phyloP scores from a whole-genome alignment of 2,113 vertebrate genomes.

The Syngnathoides biaculeatus region DNA sequence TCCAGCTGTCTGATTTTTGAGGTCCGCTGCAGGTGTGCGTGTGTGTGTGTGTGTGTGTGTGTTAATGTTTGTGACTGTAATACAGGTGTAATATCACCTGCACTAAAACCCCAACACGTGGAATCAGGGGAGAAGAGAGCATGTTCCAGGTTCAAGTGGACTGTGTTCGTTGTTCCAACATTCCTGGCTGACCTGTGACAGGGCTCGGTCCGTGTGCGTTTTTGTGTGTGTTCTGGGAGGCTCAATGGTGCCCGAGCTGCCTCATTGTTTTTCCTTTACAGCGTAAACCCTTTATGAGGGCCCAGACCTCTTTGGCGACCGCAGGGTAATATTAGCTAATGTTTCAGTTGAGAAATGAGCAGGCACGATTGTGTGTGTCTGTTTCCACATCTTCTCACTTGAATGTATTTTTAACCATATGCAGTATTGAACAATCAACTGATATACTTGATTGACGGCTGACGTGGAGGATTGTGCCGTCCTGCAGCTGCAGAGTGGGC shows the following conservation, averaged over 20 bases:
- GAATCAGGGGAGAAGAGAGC: conserved; percentile 73
- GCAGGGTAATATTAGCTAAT: conserved; percentile 76
- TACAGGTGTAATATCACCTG: conserved; percentile 68
- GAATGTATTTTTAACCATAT: no score
- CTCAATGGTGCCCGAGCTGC: conserved; percentile 72
- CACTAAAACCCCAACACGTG: conserved; percentile 76
- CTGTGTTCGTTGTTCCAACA: conserved; percentile 74
- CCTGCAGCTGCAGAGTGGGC: no score
- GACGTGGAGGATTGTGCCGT: no score
- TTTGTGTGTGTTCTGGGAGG: conserved; percentile 49
- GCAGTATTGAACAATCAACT: no score
- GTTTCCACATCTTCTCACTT: neutral
- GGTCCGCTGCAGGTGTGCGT: conserved; percentile 11
- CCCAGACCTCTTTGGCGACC: conserved; percentile 64
- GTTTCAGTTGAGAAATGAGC: conserved; percentile 51
- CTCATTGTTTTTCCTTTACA: conserved; percentile 70
- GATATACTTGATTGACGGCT: no score
- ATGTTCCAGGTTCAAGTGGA: conserved; percentile 84
- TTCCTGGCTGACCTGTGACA: conserved; percentile 77
- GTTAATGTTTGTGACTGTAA: conserved; percentile 41
- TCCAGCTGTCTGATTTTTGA: neutral
- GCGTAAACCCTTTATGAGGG: conserved; percentile 77
- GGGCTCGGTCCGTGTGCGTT: conserved; percentile 26
- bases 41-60: conserved; percentile 12
- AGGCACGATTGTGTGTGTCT: conserved; percentile 19